Percentiles rank a stretch among this genome's conserved stretches.
These are phyloP conservation scores for Diloba caeruleocephala DNA, from an alignment of 2,888 invertebrate genomes.

Conservation along the genomic window DNA sequence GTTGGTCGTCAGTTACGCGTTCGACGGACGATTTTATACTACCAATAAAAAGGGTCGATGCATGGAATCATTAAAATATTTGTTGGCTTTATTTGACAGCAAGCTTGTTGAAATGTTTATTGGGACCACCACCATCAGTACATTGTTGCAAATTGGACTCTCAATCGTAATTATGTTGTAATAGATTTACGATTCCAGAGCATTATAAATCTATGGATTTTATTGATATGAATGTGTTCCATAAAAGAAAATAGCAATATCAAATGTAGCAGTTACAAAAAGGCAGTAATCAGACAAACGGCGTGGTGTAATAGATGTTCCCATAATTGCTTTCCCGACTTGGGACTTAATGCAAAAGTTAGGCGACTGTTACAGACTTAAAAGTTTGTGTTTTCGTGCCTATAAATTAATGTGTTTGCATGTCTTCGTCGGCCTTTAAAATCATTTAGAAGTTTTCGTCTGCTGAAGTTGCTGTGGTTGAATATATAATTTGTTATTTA, in stretches of 20 bases:
- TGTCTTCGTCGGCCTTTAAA: conserved; percentile 72
- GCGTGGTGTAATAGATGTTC: conserved; percentile 72
- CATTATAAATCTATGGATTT: conserved; percentile 39
- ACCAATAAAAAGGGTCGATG: conserved; percentile 84
- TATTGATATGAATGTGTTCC: conserved; percentile 22
- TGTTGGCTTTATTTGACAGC: conserved; percentile 86
- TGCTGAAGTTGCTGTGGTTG: conserved; percentile 45
- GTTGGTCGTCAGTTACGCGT: conserved; percentile 72
- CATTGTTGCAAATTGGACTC: conserved; percentile 83
- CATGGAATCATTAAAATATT: conserved; percentile 85
- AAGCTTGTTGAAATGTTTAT: conserved; percentile 82
- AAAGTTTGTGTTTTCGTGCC: conserved; percentile 82
- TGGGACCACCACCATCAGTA: conserved; percentile 70
- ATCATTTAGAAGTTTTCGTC: conserved; percentile 54
- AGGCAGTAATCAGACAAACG: conserved; percentile 62
- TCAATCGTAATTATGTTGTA: conserved; percentile 67
- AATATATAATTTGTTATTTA: conserved; percentile 39
- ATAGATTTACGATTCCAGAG: conserved; percentile 49
- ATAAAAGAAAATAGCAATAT: conserved; percentile 49
- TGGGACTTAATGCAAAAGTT: conserved; percentile 85
- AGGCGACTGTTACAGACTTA: conserved; percentile 73
- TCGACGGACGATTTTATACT: conserved; percentile 74
- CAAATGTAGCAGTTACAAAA: conserved; percentile 54
- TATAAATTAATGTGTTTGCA: conserved; percentile 86
- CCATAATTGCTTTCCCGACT: conserved; percentile 77